Percentiles rank a stretch among this genome's conserved stretches.
These are phyloP conservation scores for Octodon degus DNA, from an alignment of 2,113 vertebrate genomes.

Conservation along the genomic window DNA sequence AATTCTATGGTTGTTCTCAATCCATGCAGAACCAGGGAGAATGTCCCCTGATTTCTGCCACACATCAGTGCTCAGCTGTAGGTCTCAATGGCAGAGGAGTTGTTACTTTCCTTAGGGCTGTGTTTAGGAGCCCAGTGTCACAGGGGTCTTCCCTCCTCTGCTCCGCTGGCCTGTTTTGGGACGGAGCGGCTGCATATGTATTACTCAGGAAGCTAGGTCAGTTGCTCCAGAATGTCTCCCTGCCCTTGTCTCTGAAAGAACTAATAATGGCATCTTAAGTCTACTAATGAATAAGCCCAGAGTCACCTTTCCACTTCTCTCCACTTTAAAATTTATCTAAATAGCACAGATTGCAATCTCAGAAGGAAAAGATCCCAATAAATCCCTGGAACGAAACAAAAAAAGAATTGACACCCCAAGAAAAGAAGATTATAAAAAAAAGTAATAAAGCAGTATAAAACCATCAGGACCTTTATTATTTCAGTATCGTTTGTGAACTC, in stretches of 20 bases:
- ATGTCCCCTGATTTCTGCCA: not conserved
- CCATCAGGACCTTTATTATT: not conserved
- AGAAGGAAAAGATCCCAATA: not conserved
- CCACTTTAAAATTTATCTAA: not conserved
- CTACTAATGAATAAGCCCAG: not conserved
- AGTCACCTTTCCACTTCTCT: not conserved
- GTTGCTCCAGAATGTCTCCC: not conserved
- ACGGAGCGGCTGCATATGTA: not conserved
- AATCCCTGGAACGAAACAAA: not conserved
- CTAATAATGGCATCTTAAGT: not conserved
- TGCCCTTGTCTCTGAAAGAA: not conserved
- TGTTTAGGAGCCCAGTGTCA: not conserved
- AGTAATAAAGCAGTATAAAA: not conserved
- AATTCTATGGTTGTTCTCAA: not conserved
- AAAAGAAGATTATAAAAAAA: not conserved
- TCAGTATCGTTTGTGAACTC: not conserved
- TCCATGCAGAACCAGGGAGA: not conserved
- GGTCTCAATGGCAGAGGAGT: not conserved
- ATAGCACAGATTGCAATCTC: not conserved
- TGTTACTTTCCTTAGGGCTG: not conserved
- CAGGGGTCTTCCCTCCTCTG: not conserved
- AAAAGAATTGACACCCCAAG: not conserved
- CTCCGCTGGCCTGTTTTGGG: not conserved
- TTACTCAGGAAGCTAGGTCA: not conserved
- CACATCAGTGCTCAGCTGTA: not conserved